Conservation (phyloP, 2,113 vertebrate species). For the Cyanistes caeruleus region DNA sequence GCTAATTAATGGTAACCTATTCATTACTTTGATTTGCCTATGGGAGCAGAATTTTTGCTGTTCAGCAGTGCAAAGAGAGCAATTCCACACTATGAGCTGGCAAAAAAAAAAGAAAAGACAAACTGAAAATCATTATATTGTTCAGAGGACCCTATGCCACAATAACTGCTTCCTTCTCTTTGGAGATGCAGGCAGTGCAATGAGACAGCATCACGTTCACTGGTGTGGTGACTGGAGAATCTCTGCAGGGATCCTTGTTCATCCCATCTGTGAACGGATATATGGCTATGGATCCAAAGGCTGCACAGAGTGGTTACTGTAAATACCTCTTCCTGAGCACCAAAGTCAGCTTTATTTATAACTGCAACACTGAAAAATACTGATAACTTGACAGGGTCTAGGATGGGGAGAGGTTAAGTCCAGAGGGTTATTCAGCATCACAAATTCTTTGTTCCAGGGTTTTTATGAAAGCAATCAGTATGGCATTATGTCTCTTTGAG, state of each 20-base stretch:
- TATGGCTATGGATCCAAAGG: background rate
- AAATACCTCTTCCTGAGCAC: background rate
- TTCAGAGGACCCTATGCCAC: background rate
- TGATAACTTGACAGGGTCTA: background rate
- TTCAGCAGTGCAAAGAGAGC: background rate
- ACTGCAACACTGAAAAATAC: background rate
- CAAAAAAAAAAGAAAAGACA: background rate
- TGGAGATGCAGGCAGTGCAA: background rate
- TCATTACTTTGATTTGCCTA: background rate
- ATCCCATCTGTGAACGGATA: background rate
- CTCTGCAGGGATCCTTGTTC: background rate
- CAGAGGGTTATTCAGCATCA: background rate
- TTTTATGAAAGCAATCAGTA: background rate
- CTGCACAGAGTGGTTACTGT: background rate
- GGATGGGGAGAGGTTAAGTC: background rate
- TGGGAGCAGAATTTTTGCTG: background rate
- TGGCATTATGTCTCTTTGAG: background rate
- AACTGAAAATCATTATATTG: background rate
- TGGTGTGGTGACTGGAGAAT: fast-evolving
- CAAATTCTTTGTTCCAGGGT: background rate
- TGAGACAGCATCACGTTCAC: fast-evolving
- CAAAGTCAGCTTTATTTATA: background rate
- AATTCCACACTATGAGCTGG: background rate
- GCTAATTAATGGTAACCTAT: background rate
- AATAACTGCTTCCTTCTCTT: background rate